Conservation (phyloP, 2,888 invertebrate species). For the Crepidodera aurea region DNA sequence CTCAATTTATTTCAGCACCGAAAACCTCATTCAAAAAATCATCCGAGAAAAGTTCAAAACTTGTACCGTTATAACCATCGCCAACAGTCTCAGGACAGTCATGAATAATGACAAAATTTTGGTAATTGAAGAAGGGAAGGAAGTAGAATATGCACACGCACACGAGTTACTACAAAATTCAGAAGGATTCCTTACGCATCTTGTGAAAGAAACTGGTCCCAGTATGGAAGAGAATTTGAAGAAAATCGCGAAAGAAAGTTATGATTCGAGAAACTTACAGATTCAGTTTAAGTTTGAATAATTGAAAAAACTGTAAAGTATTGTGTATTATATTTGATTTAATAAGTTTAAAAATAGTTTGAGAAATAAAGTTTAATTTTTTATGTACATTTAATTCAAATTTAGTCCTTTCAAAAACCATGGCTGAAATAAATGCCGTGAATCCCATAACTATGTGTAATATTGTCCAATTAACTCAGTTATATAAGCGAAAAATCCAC, state of each 20-base stretch:
- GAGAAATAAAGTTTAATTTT: too few relatives aligned
- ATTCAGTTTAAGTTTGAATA: slow-evolving; percentile 22
- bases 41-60: slow-evolving; percentile 76
- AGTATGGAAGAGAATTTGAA: slow-evolving; percentile 48
- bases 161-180: slow-evolving; percentile 56
- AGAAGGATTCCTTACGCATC: slow-evolving; percentile 53
- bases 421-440: too few relatives aligned
- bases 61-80: slow-evolving; percentile 84
- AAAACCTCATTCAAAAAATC: slow-evolving; percentile 78
- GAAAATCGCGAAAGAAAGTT: slow-evolving; percentile 48
- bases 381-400: too few relatives aligned
- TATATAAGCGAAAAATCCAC: too few relatives aligned
- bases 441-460: too few relatives aligned
- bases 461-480: too few relatives aligned
- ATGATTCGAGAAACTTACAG: slow-evolving; percentile 33
- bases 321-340: too few relatives aligned
- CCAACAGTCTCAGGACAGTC: slow-evolving; percentile 82
- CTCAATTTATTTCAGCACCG: slow-evolving; percentile 70
- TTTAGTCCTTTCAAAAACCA: too few relatives aligned
- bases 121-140: slow-evolving; percentile 66
- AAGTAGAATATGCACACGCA: slow-evolving; percentile 66
- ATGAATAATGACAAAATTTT: slow-evolving; percentile 83
- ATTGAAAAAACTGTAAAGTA: too few relatives aligned
- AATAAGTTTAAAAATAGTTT: too few relatives aligned
- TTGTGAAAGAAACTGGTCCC: slow-evolving; percentile 57